Evolutionary conservation across 2,113 vertebrate genomes (phyloP).

Genomic region (Ascaphus truei): DNA sequence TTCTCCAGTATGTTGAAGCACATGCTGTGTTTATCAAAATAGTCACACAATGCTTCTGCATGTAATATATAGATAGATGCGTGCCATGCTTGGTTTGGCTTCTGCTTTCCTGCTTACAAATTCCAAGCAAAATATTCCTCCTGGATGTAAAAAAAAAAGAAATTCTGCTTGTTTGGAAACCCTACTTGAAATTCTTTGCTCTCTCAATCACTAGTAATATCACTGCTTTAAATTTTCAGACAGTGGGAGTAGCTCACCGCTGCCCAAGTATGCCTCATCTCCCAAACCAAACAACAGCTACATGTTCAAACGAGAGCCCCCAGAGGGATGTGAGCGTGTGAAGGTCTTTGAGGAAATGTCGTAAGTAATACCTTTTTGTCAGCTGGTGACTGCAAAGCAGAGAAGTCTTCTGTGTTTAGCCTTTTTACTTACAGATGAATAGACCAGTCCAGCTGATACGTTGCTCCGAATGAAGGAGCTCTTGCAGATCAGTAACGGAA

Average conservation of each 20-base stretch:
- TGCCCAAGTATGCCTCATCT: conserved; percentile 94
- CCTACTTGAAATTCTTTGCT: conserved; percentile 55
- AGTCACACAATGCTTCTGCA: conserved; percentile 40
- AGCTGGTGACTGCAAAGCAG: conserved; percentile 67
- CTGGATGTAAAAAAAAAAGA: conserved; percentile 45
- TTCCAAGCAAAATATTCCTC: not conserved
- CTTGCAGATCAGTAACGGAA: conserved; percentile 34
- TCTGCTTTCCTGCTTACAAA: not conserved
- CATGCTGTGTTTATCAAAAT: too few relatives aligned
- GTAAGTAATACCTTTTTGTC: conserved; percentile 78
- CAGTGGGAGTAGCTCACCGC: conserved; percentile 87
- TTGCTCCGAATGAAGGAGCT: conserved; percentile 53
- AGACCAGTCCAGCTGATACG: conserved; percentile 66
- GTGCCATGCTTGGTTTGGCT: conserved; percentile 11
- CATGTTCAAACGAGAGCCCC: conserved; percentile 97
- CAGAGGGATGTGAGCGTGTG: conserved; percentile 95
- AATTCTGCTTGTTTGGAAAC: conserved; percentile 62
- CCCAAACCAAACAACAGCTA: conserved; percentile 99
- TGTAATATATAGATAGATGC: conserved; percentile 36
- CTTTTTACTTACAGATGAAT: conserved; percentile 62
- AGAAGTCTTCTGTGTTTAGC: conserved; percentile 56
- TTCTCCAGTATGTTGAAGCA: too few relatives aligned
- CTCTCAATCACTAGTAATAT: conserved; percentile 72
- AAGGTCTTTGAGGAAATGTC: conserved; percentile 96
- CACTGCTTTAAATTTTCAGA: conserved; percentile 82